Conservation (phyloP, 1,140 invertebrate species). For the Papilio aristodemus region DNA sequence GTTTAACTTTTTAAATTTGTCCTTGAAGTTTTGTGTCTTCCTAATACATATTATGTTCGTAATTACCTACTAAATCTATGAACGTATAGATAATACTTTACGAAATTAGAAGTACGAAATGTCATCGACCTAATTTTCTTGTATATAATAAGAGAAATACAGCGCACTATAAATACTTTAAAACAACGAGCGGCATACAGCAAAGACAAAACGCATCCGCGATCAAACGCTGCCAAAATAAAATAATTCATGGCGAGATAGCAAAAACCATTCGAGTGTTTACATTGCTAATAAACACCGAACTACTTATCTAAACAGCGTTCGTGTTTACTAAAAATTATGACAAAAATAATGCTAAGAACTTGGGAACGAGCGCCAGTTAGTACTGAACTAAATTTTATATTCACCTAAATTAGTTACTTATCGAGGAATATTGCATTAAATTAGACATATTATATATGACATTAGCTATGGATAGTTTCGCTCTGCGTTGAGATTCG, state of each 20-base stretch:
- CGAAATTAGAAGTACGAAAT: conserved; percentile 57
- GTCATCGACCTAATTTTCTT: conserved; percentile 70
- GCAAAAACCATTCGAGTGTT: conserved; percentile 49
- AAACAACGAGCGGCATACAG: conserved; percentile 55
- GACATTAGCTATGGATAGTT: too few species aligned
- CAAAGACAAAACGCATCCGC: conserved; percentile 69
- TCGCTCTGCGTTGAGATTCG: too few species aligned
- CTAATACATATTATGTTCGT: too few species aligned
- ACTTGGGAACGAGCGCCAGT: too few species aligned
- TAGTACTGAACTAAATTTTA: conserved; percentile 31
- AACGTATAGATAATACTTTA: conserved; percentile 41
- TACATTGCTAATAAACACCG: conserved; percentile 55
- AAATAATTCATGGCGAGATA: conserved; percentile 60
- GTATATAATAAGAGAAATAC: conserved; percentile 68
- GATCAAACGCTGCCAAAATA: conserved; percentile 69
- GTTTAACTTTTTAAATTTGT: too few species aligned
- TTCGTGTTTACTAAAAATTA: not conserved
- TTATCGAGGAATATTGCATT: too few species aligned
- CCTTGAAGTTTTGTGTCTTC: too few species aligned
- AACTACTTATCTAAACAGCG: conserved; percentile 3
- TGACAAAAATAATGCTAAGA: not conserved
- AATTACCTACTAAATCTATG: not conserved
- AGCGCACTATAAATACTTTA: conserved; percentile 68
- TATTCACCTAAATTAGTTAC: too few species aligned
- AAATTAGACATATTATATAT: too few species aligned